Base-by-base conservation (phyloP, 2,113 vertebrate genomes). In the Entomyzon cyanotis region DNA sequence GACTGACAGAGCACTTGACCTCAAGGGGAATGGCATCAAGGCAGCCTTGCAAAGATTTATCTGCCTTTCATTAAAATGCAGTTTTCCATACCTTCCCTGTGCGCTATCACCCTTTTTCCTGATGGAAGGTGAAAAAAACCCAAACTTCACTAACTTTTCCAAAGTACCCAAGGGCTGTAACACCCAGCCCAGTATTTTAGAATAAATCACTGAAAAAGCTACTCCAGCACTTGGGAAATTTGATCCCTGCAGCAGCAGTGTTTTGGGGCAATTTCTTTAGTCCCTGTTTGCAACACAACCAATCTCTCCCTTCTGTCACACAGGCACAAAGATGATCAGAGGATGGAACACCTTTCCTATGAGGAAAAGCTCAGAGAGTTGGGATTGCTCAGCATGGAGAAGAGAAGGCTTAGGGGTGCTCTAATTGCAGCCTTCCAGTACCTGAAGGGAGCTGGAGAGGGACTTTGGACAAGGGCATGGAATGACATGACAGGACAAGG, bases 321-420 rank as follows among this genome's bases (percentile, higher is more conserved):
- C 19, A 16, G 47, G n/a, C 30, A 55, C 0, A 0, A 56, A 55
- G 35, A 56, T 31, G 10, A 62, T 55, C 42, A 69, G 35, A 63
- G 41, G 22, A 23, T 14, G 14, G 87, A 69, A 35, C 11, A 13
- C 6, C 25, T 27, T 30, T 33, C 47, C 55, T 24, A 3, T 3
- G 18, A 76, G 41, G 63, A 63, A 63, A 69, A 41, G 41, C 41
- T 28, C 25, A 77, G 55, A 60, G 30, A 55, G 17, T 4, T 47
- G 63, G 17, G 53, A 46, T 53, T 83, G 62, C 10, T 83, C 30
- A 76, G 16, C 25, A 9, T 55, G 55, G n/a, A n/a, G n/a, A 56
- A 64, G 17, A 42, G 35, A 62, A 62, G 55, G 25, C 11, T 62
- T 16, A 33, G 18, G 25, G 15, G 18, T 62, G 63, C 76, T 24